Evolutionary conservation across 2,888 invertebrate genomes (phyloP), one percentile per base, ranked within the genome.

Genomic region (Entomobrya multifasciata): DNA sequence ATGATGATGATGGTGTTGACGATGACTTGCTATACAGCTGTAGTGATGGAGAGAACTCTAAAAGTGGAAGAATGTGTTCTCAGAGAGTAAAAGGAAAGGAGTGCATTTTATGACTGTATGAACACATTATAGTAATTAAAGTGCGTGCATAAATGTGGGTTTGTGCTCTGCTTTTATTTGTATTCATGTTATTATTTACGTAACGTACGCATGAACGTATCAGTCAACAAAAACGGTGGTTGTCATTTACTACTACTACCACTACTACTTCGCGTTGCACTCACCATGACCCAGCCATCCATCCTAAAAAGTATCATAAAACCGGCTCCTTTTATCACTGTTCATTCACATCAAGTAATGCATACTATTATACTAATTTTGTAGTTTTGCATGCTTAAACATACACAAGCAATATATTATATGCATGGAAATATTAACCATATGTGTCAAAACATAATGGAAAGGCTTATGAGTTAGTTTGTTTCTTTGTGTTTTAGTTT

Each of bases 51-150:
- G n/a, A n/a, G n/a, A n/a, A n/a, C n/a, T n/a, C n/a, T n/a, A n/a
- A n/a, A n/a, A n/a, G n/a, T n/a, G n/a, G n/a, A n/a, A n/a, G n/a
- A n/a, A n/a, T n/a, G n/a, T n/a, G n/a, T n/a, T n/a, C n/a, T 13
- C 15, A 49, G 49, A 15, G 13, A 49, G 15, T 10, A 15, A n/a
- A 49, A 13, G 49, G 49, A 17, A 57, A 57, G 27, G 20, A 60
- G 30, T 44, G 67, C 41, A 44, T 67, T 67, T 67, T 67, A 67
- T 20, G 67, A 44, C 20, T 11, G 17, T 67, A 20, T 44, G 67
- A 22, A 20, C 41, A 44, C 44, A 67, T 65, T 65, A 30, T 67
- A 41, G 67, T 67, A 67, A 67, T 67, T 67, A 67, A 67, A 67
- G 13, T 62, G 62, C 62, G 67, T 57, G 17, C 8, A 36, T 36